Percentiles rank a stretch among this genome's conserved stretches.
Evolutionary conservation across 2,888 invertebrate genomes (phyloP).

Genomic region (Mantis religiosa): DNA sequence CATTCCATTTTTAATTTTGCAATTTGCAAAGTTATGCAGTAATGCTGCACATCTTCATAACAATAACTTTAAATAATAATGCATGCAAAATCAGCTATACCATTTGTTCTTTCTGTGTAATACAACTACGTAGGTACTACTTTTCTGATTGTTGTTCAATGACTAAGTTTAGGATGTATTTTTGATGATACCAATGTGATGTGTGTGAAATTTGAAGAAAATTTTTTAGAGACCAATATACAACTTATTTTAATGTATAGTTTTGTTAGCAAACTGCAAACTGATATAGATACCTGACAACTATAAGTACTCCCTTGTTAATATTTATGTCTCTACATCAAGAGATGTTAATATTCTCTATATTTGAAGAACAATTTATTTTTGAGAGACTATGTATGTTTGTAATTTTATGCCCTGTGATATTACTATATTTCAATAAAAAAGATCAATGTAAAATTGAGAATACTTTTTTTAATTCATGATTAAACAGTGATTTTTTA

Average conservation of each 20-base stretch:
- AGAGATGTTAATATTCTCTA: background rate
- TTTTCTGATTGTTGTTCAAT: background rate
- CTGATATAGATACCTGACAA: background rate
- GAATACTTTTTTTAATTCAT: background rate
- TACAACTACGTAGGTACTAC: background rate
- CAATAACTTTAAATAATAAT: background rate
- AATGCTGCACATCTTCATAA: background rate
- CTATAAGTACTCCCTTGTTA: background rate
- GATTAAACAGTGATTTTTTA: too few relatives aligned
- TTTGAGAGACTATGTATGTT: background rate
- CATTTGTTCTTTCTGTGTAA: background rate
- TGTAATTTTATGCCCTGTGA: background rate
- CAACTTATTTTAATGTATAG: background rate
- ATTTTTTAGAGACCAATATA: background rate
- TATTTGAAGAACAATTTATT: background rate
- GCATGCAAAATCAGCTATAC: background rate
- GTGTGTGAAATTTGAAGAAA: background rate
- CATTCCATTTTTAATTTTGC: background rate
- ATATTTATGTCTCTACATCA: background rate
- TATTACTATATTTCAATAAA: background rate
- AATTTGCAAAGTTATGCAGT: background rate
- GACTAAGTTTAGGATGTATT: background rate
- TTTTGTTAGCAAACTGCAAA: background rate
- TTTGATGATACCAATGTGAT: background rate
- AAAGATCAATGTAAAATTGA: background rate